Evolutionary conservation across 2,888 invertebrate species (phyloP).

Genomic region (Acleris laterana): DNA sequence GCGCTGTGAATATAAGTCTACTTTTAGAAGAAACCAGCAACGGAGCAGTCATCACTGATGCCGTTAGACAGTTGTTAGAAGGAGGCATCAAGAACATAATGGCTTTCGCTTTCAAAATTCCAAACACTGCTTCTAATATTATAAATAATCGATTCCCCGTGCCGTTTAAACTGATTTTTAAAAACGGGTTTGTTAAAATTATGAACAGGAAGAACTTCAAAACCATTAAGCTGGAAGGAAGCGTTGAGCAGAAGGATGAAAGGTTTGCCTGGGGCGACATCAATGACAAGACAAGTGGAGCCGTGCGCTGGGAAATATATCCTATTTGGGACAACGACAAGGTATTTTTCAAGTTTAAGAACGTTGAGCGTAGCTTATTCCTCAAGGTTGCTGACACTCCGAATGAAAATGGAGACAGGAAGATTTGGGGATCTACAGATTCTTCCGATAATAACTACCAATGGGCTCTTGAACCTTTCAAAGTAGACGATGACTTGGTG

Average conservation of each 20-base stretch:
- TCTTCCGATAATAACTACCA: slow-evolving; percentile 40
- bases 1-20: slow-evolving; percentile 47
- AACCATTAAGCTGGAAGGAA: slow-evolving; percentile 46
- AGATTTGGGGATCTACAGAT: slow-evolving; percentile 44
- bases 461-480: slow-evolving; percentile 49
- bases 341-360: slow-evolving; percentile 49
- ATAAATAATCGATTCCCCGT: slow-evolving; percentile 47
- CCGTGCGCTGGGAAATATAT: slow-evolving; percentile 49
- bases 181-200: slow-evolving; percentile 45
- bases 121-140: slow-evolving; percentile 43
- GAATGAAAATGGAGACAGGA: slow-evolving; percentile 45
- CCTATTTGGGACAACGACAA: slow-evolving; percentile 46
- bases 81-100: slow-evolving; percentile 41
- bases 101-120: slow-evolving; percentile 49
- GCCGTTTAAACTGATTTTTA: slow-evolving; percentile 45
- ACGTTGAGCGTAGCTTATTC: slow-evolving; percentile 45
- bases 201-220: slow-evolving; percentile 44
- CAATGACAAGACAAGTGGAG: slow-evolving; percentile 41
- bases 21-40: slow-evolving; percentile 39
- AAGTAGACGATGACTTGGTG: slow-evolving; percentile 42
- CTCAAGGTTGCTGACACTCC: slow-evolving; percentile 46
- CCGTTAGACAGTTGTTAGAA: slow-evolving; percentile 45
- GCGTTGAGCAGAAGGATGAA: slow-evolving; percentile 39
- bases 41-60: slow-evolving; percentile 39
- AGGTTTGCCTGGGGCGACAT: slow-evolving; percentile 47